Percentiles rank a stretch among this genome's conserved stretches.
Evolutionary conservation across 2,797 vertebrate genomes (phyloP).

Genomic region (Lithobates sylvaticus): DNA sequence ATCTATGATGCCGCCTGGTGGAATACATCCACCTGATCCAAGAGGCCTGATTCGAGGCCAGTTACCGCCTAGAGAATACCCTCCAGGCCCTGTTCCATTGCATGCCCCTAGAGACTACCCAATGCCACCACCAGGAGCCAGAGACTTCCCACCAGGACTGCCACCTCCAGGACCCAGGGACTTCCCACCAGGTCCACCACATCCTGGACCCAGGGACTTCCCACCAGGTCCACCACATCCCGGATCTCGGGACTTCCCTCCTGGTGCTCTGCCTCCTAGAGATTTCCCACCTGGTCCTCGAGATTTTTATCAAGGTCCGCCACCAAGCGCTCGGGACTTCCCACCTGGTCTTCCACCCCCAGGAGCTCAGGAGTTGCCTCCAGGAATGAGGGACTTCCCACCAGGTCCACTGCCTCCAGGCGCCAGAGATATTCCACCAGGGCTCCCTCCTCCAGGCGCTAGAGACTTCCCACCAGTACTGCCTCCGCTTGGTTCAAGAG

Average conservation of each 20-base stretch:
- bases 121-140: conserved; percentile 66
- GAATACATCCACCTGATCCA: conserved; percentile 54
- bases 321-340: neutral
- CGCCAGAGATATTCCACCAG: conserved; percentile 24
- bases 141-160: conserved; percentile 69
- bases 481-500: conserved; percentile 1
- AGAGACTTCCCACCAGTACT: conserved; percentile 39
- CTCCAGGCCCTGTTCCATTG: conserved; percentile 75
- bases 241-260: too few relatives aligned
- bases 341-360: conserved; percentile 14
- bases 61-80: conserved; percentile 74
- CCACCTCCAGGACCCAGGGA: conserved; percentile 26
- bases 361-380: conserved; percentile 17
- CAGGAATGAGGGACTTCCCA: conserved; percentile 29
- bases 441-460: conserved; percentile 4
- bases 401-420: conserved; percentile 16
- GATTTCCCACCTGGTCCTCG: neutral
- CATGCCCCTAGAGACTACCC: conserved; percentile 79
- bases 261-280: conserved; percentile 57
- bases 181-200: conserved; percentile 57
- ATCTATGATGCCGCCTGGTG: conserved; percentile 60
- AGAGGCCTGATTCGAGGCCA: conserved; percentile 69
- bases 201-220: conserved; percentile 48
- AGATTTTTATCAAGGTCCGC: neutral
- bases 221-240: conserved; percentile 59